A percentile compares a stretch with the other conserved stretches of the same genome.
Conservation (phyloP, 2,888 invertebrate species). For the Drosophila hamatofila region DNA sequence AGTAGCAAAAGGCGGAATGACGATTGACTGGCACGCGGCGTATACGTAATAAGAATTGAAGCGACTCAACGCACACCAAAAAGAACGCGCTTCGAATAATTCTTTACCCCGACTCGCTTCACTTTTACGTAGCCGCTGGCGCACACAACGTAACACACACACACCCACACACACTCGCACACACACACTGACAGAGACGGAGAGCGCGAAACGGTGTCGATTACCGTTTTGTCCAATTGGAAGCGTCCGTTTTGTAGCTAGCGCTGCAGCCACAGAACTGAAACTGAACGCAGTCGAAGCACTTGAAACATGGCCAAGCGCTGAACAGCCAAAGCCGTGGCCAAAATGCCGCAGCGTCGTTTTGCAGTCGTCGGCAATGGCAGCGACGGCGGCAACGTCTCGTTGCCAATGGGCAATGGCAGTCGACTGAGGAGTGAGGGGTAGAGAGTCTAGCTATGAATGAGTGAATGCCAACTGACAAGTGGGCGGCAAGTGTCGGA, state of each 20-base stretch:
- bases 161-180: not conserved
- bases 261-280: constrained; percentile 72
- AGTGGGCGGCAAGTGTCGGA: constrained; percentile 68
- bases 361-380: constrained; percentile 54
- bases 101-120: constrained; percentile 27
- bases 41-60: constrained; percentile 72
- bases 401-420: constrained; percentile 66
- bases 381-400: constrained; percentile 27
- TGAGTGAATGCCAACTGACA: constrained; percentile 76
- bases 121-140: constrained; percentile 36
- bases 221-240: constrained; percentile 14
- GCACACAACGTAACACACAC: constrained; percentile 8
- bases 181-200: not conserved
- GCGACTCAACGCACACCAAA: constrained; percentile 30
- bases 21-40: constrained; percentile 62
- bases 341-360: constrained; percentile 78
- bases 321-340: constrained; percentile 61
- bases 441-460: constrained; percentile 67
- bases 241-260: constrained; percentile 59
- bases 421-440: constrained; percentile 7
- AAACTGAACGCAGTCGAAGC: constrained; percentile 59
- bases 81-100: constrained; percentile 52
- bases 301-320: constrained; percentile 74
- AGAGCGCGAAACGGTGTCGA: not conserved
- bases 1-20: constrained; percentile 37